Evolutionary conservation across 2,888 invertebrate species (phyloP).

Genomic region (Papilio demoleus): DNA sequence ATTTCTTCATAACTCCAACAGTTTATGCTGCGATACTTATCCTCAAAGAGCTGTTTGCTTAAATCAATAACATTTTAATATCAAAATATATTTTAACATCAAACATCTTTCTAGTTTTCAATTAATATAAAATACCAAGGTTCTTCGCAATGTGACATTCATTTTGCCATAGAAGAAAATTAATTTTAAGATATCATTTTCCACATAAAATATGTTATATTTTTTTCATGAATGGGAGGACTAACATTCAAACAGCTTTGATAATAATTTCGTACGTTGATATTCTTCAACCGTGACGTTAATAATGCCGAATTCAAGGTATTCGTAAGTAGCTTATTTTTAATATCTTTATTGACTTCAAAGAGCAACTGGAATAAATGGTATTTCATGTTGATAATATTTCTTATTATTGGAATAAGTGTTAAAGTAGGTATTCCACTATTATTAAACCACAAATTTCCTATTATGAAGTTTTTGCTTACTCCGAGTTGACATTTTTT

Average conservation of each 20-base stretch:
- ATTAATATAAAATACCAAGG: neutral
- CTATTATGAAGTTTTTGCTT: too few species aligned
- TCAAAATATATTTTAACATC: neutral
- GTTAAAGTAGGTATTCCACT: too few species aligned
- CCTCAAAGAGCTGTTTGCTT: neutral
- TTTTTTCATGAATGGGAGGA: constrained; percentile 13
- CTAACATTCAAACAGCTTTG: constrained; percentile 3
- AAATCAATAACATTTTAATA: neutral
- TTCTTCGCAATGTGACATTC: neutral
- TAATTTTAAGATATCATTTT: constrained; percentile 12
- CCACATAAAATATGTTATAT: constrained; percentile 2
- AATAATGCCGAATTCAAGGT: constrained; percentile 8
- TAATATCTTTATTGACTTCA: constrained; percentile 1
- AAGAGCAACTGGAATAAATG: neutral
- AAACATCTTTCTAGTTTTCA: neutral
- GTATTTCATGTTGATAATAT: neutral
- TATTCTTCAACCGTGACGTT: constrained; percentile 3
- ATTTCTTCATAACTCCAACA: neutral
- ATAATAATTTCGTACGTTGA: constrained; percentile 13
- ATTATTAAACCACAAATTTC: too few species aligned
- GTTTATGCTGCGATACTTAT: neutral
- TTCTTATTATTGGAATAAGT: neutral
- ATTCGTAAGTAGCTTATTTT: constrained; percentile 11
- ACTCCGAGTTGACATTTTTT: too few species aligned
- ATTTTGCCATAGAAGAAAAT: neutral